Evolutionary conservation across 2,113 vertebrate species (phyloP).

Genomic region (Notiomystis cincta): DNA sequence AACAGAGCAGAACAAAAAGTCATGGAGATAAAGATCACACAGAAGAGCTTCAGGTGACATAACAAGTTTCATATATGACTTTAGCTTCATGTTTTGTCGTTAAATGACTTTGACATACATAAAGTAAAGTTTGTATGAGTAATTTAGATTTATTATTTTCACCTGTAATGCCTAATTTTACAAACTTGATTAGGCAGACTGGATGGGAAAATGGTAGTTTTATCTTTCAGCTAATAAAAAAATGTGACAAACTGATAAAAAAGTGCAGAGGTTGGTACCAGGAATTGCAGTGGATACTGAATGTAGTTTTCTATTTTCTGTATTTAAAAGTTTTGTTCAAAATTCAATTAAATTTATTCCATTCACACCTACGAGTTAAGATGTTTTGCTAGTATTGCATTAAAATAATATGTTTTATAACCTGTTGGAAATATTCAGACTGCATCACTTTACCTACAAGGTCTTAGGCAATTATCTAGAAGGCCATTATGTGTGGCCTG

Average conservation of each 20-base stretch:
- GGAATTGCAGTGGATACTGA: not conserved
- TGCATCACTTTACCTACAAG: not conserved
- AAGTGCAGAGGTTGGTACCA: not conserved
- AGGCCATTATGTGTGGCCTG: not conserved
- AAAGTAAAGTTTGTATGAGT: not conserved
- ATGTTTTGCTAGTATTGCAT: not conserved
- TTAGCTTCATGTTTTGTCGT: not conserved
- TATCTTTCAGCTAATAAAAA: not conserved
- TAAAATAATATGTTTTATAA: not conserved
- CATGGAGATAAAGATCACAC: not conserved
- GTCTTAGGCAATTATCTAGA: not conserved
- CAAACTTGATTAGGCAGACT: not conserved
- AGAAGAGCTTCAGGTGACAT: not conserved
- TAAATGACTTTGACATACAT: not conserved
- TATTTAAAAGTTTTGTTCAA: not conserved
- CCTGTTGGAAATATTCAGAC: not conserved
- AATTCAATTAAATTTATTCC: not conserved
- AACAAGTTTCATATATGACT: not conserved
- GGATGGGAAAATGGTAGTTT: not conserved
- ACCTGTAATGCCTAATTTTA: not conserved
- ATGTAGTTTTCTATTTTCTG: not conserved
- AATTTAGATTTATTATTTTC: not conserved
- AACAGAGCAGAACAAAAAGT: not conserved
- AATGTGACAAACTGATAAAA: not conserved
- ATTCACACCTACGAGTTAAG: not conserved